Conservation (phyloP, 2,888 invertebrate genomes). For the Neria commutata region DNA sequence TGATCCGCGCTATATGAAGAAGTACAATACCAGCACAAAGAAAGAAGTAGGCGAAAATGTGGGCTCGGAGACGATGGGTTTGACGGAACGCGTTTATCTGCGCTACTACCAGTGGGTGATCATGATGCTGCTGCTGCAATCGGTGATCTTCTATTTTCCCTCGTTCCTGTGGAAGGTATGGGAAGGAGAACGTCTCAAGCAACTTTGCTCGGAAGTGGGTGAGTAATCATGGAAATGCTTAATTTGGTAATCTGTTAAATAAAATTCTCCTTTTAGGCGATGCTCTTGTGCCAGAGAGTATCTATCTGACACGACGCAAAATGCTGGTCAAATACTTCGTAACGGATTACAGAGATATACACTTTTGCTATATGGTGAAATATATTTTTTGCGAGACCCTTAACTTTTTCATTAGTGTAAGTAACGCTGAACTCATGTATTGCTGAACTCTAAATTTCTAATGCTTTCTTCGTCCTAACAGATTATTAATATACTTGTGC, state of each 20-base stretch:
- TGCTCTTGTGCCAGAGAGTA: constrained; percentile 40
- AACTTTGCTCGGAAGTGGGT: constrained; percentile 54
- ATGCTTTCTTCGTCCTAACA: constrained; percentile 17
- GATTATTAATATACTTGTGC: constrained; percentile 51
- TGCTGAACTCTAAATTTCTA: background rate
- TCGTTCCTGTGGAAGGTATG: constrained; percentile 59
- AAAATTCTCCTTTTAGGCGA: constrained; percentile 42
- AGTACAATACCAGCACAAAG: constrained; percentile 7
- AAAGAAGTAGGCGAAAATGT: constrained; percentile 32
- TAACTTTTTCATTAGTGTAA: constrained; percentile 76
- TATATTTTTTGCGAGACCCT: constrained; percentile 75
- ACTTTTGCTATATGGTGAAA: constrained; percentile 67
- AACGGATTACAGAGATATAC: constrained; percentile 49
- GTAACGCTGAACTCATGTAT: constrained; percentile 45
- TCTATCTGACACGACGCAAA: constrained; percentile 36
- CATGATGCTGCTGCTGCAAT: constrained; percentile 51
- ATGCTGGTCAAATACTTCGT: constrained; percentile 50
- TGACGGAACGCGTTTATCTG: constrained; percentile 48
- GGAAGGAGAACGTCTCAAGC: constrained; percentile 63
- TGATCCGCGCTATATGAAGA: constrained; percentile 1
- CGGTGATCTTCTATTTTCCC: constrained; percentile 55
- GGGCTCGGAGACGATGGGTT: constrained; percentile 39
- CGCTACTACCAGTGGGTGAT: constrained; percentile 61
- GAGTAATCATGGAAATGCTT: constrained; percentile 19
- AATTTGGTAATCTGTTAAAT: no score